Conservation (phyloP, 2,797 vertebrate genomes). For the Eulemur albifrons region DNA sequence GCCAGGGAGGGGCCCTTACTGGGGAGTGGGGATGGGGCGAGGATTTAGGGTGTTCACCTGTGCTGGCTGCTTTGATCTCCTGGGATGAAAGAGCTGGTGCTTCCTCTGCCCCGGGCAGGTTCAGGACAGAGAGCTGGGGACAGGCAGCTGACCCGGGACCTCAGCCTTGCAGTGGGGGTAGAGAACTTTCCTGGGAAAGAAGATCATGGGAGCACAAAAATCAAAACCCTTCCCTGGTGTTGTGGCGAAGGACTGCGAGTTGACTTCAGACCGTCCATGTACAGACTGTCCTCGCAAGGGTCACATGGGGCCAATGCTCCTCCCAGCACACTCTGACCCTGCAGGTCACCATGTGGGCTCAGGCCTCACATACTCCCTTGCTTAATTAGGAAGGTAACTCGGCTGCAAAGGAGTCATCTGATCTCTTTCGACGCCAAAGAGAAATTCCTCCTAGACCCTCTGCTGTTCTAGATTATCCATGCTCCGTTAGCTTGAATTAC, state of each 20-base stretch:
- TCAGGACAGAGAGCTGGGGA: not conserved
- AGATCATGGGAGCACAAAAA: not conserved
- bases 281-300: not conserved
- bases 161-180: not conserved
- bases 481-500: constrained; percentile 67
- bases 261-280: not conserved
- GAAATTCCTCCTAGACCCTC: constrained; percentile 69
- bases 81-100: constrained; percentile 37
- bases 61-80: constrained; percentile 52
- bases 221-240: not conserved
- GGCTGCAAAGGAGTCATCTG: constrained; percentile 68
- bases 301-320: not conserved
- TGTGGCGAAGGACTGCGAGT: not conserved
- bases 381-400: constrained; percentile 71
- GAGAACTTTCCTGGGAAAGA: not conserved
- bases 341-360: not conserved
- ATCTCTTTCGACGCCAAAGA: constrained; percentile 63
- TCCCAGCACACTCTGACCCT: not conserved
- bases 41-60: constrained; percentile 44
- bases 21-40: not conserved
- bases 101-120: constrained; percentile 24
- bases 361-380: constrained; percentile 25
- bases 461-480: constrained; percentile 68
- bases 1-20: not conserved
- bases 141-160: not conserved